Evolutionary conservation across 2,888 invertebrate genomes (phyloP).

Genomic region (Drosophila vallismaia): DNA sequence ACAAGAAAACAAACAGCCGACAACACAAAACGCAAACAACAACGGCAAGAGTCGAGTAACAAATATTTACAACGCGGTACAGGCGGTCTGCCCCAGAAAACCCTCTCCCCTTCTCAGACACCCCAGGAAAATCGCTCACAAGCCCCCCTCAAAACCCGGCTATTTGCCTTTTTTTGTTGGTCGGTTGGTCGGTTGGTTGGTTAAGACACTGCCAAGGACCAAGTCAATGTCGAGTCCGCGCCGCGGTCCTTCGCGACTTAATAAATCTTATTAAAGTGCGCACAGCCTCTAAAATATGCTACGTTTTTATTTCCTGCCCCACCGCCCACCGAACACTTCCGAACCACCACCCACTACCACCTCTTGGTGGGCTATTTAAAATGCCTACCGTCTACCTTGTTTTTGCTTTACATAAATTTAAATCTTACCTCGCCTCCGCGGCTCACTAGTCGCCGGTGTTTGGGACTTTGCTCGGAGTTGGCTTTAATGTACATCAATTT

Average conservation of each 20-base stretch:
- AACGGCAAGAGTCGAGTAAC: conserved; percentile 74
- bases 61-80: conserved; percentile 71
- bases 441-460: background rate
- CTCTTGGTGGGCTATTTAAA: conserved; percentile 13
- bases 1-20: conserved; percentile 66
- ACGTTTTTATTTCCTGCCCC: conserved; percentile 29
- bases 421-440: conserved; percentile 30
- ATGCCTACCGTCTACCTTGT: conserved; percentile 39
- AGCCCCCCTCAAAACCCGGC: background rate
- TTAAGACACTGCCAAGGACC: conserved; percentile 57
- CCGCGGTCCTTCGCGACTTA: conserved; percentile 59
- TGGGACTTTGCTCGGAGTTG: conserved; percentile 4
- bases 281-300: conserved; percentile 65
- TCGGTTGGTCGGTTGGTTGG: conserved; percentile 6
- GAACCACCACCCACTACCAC: background rate
- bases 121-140: background rate
- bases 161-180: conserved; percentile 53
- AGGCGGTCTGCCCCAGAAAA: conserved; percentile 23
- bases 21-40: conserved; percentile 62
- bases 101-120: background rate
- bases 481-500: conserved; percentile 42
- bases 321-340: background rate
- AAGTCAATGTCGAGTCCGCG: conserved; percentile 52
- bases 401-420: conserved; percentile 56
- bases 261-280: conserved; percentile 76